Evolutionary conservation across 2,888 invertebrate species (phyloP), one percentile per base, ranked within the genome.

Genomic region (Diaphora mendica): DNA sequence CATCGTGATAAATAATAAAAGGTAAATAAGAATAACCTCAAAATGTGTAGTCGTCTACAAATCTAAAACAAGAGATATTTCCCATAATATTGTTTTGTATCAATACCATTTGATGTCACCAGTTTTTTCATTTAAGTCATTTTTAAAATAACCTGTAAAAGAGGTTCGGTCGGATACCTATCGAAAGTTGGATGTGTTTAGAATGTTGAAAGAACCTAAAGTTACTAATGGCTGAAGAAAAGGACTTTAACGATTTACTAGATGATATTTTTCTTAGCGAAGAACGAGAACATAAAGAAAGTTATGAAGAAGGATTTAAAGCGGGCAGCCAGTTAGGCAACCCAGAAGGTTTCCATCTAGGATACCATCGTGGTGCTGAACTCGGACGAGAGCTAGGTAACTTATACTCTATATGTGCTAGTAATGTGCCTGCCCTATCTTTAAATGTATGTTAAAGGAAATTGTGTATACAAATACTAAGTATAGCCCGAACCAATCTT

Each of bases 341-440:
- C 84, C 88, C 96, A 30, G 97, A 97, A 88, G 97, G 97, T 3
- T 97, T 96, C 88, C 97, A 97, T 89, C 92, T 97, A 77, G 98
- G 98, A 3, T 98, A 97, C 89, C 97, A 98, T 79, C 96, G 97
- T 90, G 98, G 98, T 17, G 96, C 97, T 71, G 97, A 97, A 88
- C 88, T 98, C 30, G 98, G 98, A 5, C 96, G 97, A 67, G 98
- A 98, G 92, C 91, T 98, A 68, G 95, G 94, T 93, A 89, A 84
- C 0, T n/a, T 7, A 33, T 17, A 62, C 30, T 3, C 5, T 7
- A 26, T 59, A 59, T 59, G 51, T 51, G 20, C 51, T 51, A 51
- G 23, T 51, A 20, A 23, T 51, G 8, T 51, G 20, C 48, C 48
- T 51, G 20, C 48, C 48, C 20, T 13, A 44, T 44, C 15, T 17